These are phyloP conservation scores for Lasioglossum leucozonium DNA, from an alignment of 2,888 invertebrate genomes.

Conservation along the genomic window DNA sequence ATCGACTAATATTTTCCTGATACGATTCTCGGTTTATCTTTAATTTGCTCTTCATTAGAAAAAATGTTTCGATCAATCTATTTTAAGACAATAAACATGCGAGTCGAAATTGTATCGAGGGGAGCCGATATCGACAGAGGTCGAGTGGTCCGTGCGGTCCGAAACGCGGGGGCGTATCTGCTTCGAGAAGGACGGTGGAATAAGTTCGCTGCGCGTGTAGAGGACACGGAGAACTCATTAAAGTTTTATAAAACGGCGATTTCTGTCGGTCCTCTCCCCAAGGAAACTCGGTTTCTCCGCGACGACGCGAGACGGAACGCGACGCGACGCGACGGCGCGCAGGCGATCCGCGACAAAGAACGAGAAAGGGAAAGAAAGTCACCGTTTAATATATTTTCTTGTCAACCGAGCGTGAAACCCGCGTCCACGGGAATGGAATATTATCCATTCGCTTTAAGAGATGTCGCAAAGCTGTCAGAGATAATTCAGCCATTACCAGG, in stretches of 20 bases:
- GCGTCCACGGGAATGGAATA: not conserved
- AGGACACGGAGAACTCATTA: conserved; percentile 19
- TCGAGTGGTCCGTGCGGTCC: not conserved
- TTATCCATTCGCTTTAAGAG: not conserved
- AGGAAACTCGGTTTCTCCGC: not conserved
- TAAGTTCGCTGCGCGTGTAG: not conserved
- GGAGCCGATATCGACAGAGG: not conserved
- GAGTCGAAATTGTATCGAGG: not conserved
- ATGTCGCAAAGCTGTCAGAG: not conserved
- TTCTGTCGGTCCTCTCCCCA: not conserved
- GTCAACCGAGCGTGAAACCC: conserved; percentile 14
- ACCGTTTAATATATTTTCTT: conserved; percentile 12
- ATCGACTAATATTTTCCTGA: too few species aligned
- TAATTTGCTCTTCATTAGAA: too few species aligned
- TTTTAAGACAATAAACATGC: not conserved
- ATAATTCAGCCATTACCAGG: not conserved
- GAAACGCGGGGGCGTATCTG: not conserved
- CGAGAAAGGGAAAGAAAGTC: not conserved
- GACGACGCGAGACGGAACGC: too few species aligned
- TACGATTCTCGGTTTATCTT: too few species aligned
- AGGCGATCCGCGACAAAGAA: not conserved
- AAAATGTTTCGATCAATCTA: too few species aligned
- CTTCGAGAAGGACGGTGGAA: not conserved
- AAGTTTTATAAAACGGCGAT: conserved; percentile 27
- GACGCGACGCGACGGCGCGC: not conserved